phyloP scores from a whole-genome alignment of 1,140 invertebrate genomes.

The Eurosta solidaginis region DNA sequence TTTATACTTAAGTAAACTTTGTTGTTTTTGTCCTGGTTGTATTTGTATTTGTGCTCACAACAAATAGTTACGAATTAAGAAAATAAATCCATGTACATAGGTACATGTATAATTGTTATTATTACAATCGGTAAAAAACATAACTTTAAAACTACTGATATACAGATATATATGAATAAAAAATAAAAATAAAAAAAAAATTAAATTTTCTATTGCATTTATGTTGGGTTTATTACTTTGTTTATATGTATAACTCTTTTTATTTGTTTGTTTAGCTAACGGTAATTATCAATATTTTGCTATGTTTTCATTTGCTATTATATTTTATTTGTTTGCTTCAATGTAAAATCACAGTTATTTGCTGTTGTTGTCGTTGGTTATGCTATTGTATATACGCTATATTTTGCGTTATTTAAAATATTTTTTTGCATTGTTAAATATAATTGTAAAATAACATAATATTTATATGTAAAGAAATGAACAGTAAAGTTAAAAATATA shows the following conservation, averaged over 20 bases:
- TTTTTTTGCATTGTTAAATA: constrained; percentile 33
- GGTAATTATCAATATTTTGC: constrained; percentile 24
- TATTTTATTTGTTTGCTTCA: neutral
- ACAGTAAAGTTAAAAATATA: neutral
- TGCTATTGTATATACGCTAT: neutral
- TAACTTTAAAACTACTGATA: too few relatives aligned
- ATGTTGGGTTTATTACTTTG: neutral
- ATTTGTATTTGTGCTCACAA: too few relatives aligned
- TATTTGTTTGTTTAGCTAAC: neutral
- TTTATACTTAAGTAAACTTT: too few relatives aligned
- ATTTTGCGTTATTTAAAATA: neutral
- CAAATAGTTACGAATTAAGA: too few relatives aligned
- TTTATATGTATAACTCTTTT: neutral
- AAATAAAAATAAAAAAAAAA: too few relatives aligned
- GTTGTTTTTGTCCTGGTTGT: too few relatives aligned
- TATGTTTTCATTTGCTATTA: constrained; percentile 1
- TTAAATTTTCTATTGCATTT: neutral
- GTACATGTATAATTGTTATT: too few relatives aligned
- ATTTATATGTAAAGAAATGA: neutral
- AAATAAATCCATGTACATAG: too few relatives aligned
- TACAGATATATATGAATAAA: too few relatives aligned
- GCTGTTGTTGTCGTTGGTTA: constrained; percentile 3
- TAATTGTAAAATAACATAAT: constrained; percentile 5
- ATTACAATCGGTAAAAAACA: too few relatives aligned
- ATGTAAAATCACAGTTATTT: constrained; percentile 23